These are phyloP conservation scores for Siniperca undulata DNA, from an alignment of 2,797 vertebrate species.

Conservation along the genomic window DNA sequence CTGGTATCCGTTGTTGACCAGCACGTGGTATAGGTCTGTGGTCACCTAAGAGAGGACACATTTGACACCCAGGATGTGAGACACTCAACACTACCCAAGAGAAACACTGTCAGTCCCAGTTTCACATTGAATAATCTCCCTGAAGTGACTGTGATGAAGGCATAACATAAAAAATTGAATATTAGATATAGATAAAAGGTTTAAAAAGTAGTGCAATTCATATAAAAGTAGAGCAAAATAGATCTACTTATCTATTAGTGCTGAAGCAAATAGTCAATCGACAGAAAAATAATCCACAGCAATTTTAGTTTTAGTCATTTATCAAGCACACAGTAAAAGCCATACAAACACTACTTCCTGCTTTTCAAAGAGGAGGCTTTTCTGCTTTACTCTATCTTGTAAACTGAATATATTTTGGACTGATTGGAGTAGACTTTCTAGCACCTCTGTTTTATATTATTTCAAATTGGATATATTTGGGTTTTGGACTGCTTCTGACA, in stretches of 20 bases:
- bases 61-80: slow-evolving; percentile 50
- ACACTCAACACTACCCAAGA: slow-evolving; percentile 36
- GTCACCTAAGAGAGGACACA: slow-evolving; percentile 88
- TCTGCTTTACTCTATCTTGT: not conserved
- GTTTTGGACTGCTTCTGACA: not conserved
- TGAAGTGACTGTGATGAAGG: not conserved
- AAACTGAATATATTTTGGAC: not conserved
- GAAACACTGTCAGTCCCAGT: slow-evolving; percentile 13
- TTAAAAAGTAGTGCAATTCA: not conserved
- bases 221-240: not conserved
- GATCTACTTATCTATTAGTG: not conserved
- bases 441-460: not conserved
- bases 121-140: not conserved
- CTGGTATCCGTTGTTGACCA: slow-evolving; percentile 92
- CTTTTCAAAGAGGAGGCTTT: not conserved
- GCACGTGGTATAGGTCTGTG: slow-evolving; percentile 93
- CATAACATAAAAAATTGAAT: not conserved
- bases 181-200: not conserved
- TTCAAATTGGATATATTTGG: not conserved
- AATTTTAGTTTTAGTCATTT: not conserved
- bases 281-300: not conserved
- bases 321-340: not conserved
- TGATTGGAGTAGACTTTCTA: too few species aligned
- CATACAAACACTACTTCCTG: not conserved
- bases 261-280: not conserved